A percentile compares a stretch with the other conserved stretches of the same genome.
These are phyloP conservation scores for Collichthys lucidus DNA, from an alignment of 2,113 vertebrate genomes.

Conservation along the genomic window DNA sequence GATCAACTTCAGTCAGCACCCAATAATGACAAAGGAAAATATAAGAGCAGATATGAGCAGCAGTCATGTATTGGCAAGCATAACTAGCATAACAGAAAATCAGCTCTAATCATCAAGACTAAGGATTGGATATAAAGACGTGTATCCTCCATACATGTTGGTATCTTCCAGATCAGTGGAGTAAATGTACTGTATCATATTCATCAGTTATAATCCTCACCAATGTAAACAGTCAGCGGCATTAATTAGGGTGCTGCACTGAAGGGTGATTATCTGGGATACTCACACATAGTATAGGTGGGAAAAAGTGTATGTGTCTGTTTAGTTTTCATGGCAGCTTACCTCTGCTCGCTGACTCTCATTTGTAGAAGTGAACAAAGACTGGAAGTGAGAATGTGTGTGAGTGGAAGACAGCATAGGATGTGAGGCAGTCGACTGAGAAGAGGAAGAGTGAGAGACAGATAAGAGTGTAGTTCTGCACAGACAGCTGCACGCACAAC, in stretches of 20 bases:
- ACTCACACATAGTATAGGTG: constrained; percentile 17
- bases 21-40: neutral
- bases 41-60: neutral
- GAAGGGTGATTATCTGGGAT: constrained; percentile 45
- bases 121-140: constrained; percentile 21
- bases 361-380: neutral
- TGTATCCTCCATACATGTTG: constrained; percentile 12
- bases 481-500: constrained; percentile 23
- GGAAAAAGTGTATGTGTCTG: constrained; percentile 17
- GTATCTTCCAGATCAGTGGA: constrained; percentile 8
- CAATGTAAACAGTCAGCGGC: constrained; percentile 47
- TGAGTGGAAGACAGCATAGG: neutral
- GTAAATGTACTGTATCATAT: constrained; percentile 37
- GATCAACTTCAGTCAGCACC: constrained; percentile 8
- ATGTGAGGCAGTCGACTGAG: neutral
- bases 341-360: constrained; percentile 13
- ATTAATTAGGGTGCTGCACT: constrained; percentile 47
- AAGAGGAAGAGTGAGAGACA: constrained; percentile 28
- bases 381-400: neutral
- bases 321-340: constrained; percentile 33
- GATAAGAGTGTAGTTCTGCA: constrained; percentile 14
- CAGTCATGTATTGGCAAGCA: constrained; percentile 16
- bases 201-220: constrained; percentile 32
- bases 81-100: constrained; percentile 14
- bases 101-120: constrained; percentile 28